Percentiles rank a stretch among this genome's conserved stretches.
Evolutionary conservation across 2,113 vertebrate species (phyloP).

Genomic region (Aptenodytes patagonicus): DNA sequence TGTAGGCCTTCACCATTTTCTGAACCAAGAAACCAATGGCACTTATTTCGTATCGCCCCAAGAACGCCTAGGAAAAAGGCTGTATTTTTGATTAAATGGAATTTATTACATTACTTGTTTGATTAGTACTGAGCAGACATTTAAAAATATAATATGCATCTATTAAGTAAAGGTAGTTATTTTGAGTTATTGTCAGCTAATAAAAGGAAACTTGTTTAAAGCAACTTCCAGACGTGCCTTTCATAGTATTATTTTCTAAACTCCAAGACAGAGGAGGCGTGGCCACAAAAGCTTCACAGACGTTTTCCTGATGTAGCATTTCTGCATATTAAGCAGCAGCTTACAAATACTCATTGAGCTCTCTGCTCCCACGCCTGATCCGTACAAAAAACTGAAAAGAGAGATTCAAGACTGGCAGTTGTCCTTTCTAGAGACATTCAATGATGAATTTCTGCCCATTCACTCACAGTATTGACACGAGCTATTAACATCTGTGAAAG

Average conservation of each 20-base stretch:
- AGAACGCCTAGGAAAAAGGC: neutral
- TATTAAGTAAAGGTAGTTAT: neutral
- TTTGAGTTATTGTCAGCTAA: neutral
- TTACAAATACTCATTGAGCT: conserved; percentile 80
- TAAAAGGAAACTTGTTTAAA: neutral
- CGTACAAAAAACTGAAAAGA: conserved; percentile 74
- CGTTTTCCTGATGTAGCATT: conserved; percentile 74
- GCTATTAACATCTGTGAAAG: conserved; percentile 74
- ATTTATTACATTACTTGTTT: neutral
- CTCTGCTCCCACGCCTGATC: conserved; percentile 75
- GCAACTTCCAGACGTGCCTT: conserved; percentile 30
- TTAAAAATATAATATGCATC: neutral
- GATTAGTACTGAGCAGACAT: neutral
- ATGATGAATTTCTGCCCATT: conserved; percentile 74
- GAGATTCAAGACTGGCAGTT: conserved; percentile 73
- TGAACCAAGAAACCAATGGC: neutral
- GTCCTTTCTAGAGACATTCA: conserved; percentile 76
- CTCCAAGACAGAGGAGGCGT: conserved; percentile 48
- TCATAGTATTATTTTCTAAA: conserved; percentile 54
- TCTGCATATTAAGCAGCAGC: conserved; percentile 88
- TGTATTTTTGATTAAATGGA: neutral
- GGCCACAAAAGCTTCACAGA: conserved; percentile 62
- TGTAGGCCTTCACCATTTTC: neutral
- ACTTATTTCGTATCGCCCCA: neutral
- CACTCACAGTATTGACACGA: conserved; percentile 72